Conservation (phyloP, 2,113 vertebrate genomes). For the Paedocypris sp. region DNA sequence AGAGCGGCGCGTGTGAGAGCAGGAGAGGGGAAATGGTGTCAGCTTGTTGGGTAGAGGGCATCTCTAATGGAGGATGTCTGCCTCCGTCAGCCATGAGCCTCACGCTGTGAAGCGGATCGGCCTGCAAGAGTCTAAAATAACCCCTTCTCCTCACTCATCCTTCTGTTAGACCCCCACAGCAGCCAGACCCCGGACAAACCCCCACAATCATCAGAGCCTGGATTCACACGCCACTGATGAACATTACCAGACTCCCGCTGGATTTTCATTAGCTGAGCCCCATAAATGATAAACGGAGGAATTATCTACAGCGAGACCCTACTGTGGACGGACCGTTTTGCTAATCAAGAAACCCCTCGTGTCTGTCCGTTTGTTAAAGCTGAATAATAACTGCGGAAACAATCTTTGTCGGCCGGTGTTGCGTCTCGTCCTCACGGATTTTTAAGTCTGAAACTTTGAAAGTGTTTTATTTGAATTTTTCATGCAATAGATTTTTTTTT, state of each 20-base stretch:
- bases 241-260: not conserved
- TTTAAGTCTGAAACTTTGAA: too few species aligned
- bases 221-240: not conserved
- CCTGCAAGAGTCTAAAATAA: not conserved
- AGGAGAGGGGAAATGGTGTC: not conserved
- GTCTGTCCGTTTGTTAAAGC: too few species aligned
- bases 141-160: not conserved
- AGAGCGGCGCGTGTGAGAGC: not conserved
- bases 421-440: too few species aligned
- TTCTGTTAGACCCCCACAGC: not conserved
- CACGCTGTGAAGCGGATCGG: not conserved
- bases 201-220: not conserved
- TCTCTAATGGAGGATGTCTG: slow-evolving; percentile 6
- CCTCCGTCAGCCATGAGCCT: not conserved
- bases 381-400: too few species aligned
- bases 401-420: too few species aligned
- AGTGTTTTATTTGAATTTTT: too few species aligned
- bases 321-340: too few species aligned
- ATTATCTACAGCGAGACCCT: not conserved
- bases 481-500: too few species aligned
- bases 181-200: not conserved
- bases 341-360: too few species aligned
- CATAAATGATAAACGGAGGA: not conserved
- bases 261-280: not conserved
- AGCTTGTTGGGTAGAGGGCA: not conserved